These are phyloP conservation scores for Theonella swinhoei DNA, from an alignment of 37 sponge, comb jelly and placozoan genomes.

Conservation along the genomic window DNA sequence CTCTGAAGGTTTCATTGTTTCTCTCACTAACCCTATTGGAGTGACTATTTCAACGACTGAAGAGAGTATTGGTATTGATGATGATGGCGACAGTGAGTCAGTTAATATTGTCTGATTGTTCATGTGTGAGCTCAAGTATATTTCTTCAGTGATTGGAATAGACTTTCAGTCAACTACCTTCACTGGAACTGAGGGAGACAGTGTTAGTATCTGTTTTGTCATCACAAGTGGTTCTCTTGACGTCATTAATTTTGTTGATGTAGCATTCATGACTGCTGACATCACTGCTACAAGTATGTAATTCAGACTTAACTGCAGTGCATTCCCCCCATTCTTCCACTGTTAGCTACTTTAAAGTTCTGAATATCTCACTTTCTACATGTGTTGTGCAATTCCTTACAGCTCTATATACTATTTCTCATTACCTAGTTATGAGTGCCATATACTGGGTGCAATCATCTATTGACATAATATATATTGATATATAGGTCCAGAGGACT, in stretches of 20 bases:
- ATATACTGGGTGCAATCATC: background rate
- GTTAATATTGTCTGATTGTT: no score
- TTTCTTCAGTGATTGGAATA: background rate
- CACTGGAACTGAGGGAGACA: background rate
- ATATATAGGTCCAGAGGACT: background rate
- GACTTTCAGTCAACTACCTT: background rate
- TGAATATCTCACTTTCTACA: no score
- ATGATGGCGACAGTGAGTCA: background rate
- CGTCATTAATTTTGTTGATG: background rate
- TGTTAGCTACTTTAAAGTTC: no score
- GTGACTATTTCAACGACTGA: background rate
- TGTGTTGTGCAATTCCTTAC: no score
- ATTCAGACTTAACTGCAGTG: no score
- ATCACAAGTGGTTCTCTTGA: background rate
- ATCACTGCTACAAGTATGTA: background rate
- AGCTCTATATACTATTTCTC: no score
- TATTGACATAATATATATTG: background rate
- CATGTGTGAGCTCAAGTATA: no score
- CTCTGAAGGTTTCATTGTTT: background rate
- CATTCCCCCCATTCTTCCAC: no score
- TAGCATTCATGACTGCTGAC: background rate
- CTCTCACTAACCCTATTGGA: background rate
- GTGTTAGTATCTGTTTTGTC: background rate
- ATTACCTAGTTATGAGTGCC: background rate
- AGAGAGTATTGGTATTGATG: background rate